These are phyloP conservation scores for Yasuhikotakia modesta DNA, from an alignment of 2,797 vertebrate genomes.

Conservation along the genomic window DNA sequence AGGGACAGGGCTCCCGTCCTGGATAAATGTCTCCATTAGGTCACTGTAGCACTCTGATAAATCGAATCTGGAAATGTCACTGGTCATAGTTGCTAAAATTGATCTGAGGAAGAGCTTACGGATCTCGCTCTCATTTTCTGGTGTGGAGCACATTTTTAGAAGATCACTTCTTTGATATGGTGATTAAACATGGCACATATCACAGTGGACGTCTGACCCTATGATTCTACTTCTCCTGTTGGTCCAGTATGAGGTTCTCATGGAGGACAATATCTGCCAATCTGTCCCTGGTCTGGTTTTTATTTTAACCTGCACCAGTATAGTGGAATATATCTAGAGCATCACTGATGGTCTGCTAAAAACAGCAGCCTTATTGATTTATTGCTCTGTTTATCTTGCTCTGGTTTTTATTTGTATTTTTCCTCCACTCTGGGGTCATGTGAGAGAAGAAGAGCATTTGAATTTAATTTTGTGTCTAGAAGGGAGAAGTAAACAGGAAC, in stretches of 20 bases:
- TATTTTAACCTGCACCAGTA: neutral
- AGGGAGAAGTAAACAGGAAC: neutral
- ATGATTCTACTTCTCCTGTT: neutral
- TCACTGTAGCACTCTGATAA: conserved; percentile 49
- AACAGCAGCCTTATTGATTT: conserved; percentile 23
- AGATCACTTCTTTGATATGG: neutral
- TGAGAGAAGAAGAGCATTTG: neutral
- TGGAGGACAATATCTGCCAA: neutral
- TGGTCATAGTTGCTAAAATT: conserved; percentile 51
- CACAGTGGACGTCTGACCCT: neutral
- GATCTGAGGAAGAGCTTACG: neutral
- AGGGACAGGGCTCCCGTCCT: too few relatives aligned
- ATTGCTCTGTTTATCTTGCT: conserved; percentile 13
- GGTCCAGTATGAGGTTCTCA: neutral
- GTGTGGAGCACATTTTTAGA: conserved; percentile 38
- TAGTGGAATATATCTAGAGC: neutral
- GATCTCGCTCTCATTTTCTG: neutral
- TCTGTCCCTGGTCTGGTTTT: neutral
- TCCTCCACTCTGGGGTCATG: neutral
- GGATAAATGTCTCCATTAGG: conserved; percentile 59
- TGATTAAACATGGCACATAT: neutral
- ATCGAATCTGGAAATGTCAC: conserved; percentile 58
- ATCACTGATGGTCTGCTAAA: neutral
- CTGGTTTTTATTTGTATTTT: too few relatives aligned
- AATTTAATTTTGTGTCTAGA: neutral